Evolutionary conservation across 2,113 vertebrate species (phyloP), one percentile per base, ranked within the genome.

Genomic region (Picathartes gymnocephalus): DNA sequence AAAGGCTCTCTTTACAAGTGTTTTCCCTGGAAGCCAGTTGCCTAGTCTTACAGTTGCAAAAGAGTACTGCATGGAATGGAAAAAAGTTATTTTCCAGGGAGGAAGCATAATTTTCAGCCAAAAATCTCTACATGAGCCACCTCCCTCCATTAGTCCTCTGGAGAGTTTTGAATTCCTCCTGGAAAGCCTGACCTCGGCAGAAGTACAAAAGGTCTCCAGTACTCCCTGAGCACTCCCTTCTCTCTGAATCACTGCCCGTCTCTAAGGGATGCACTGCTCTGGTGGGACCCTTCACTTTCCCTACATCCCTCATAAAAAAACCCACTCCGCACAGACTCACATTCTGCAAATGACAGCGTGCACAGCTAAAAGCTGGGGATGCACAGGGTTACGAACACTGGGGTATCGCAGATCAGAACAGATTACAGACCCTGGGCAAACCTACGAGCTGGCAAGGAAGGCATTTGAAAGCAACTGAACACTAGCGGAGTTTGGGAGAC

Each of bases 1-100:
- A 73, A 89, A 87, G 12, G 27, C 3, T 77, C 82, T 86, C 83
- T 92, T 93, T 44, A 62, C 21, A 73, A 93, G 42, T 66, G 40
- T 87, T 93, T 93, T 85, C 48, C 53, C 78, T 94, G 88, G 85
- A 96, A 94, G 50, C 47, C 12, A 5, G 50, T 33, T 86, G 83
- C 77, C 81, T 68, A 13, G 33, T 48, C 54, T 88, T 57, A 82
- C 42, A 91, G 73, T 51, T 80, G 45, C 81, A 92, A 89, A 48
- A 68, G 54, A 92, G 61, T n/a, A 89, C 69, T 70, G 71, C 56
- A 42, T n/a, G 42, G 71, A 94, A 95, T 76, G 89, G 84, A 96
- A 95, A 96, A 92, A 92, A 88, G 48, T 86, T 86, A 77, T 91
- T 94, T 95, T 90, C 88, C 84, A 92, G 50, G 74, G 93, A 95